These are phyloP conservation scores for Drosophila recens DNA, from an alignment of 2,888 invertebrate genomes.

Conservation along the genomic window DNA sequence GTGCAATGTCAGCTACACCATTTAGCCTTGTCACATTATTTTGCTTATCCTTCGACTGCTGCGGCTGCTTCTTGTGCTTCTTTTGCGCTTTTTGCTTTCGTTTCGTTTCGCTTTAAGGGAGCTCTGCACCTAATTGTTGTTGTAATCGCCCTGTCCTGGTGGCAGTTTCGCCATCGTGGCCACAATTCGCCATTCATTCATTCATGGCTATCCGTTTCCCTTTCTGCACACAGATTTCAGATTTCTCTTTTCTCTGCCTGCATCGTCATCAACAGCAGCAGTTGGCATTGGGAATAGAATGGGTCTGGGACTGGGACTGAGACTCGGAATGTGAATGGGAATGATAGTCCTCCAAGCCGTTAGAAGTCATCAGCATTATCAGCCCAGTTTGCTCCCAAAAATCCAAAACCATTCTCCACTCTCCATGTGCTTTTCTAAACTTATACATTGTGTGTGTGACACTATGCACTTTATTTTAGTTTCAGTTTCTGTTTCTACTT, in stretches of 20 bases:
- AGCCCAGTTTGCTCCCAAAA: constrained; percentile 23
- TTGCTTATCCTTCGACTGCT: constrained; percentile 68
- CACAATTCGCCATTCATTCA: constrained; percentile 60
- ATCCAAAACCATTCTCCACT: not conserved
- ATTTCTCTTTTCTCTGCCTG: constrained; percentile 19
- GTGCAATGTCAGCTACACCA: constrained; percentile 76
- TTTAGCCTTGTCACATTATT: constrained; percentile 81
- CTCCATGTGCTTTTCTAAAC: constrained; percentile 24
- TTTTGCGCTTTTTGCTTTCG: constrained; percentile 21
- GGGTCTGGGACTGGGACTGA: not conserved
- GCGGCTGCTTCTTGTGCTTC: constrained; percentile 24
- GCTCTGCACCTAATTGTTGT: constrained; percentile 69
- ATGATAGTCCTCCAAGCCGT: constrained; percentile 21
- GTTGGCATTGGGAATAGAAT: constrained; percentile 11
- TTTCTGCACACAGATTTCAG: constrained; percentile 42
- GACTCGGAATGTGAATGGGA: not conserved
- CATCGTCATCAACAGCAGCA: constrained; percentile 44
- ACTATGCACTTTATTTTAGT: constrained; percentile 51
- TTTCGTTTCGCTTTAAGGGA: constrained; percentile 20
- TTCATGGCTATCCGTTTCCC: constrained; percentile 57
- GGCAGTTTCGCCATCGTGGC: constrained; percentile 56
- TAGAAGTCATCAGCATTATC: constrained; percentile 69
- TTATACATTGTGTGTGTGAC: constrained; percentile 34
- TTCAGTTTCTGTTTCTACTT: constrained; percentile 11
- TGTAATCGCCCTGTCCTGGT: constrained; percentile 65